Evolutionary conservation across 2,888 invertebrate genomes (phyloP).

Genomic region (Heteromurus nitidus): DNA sequence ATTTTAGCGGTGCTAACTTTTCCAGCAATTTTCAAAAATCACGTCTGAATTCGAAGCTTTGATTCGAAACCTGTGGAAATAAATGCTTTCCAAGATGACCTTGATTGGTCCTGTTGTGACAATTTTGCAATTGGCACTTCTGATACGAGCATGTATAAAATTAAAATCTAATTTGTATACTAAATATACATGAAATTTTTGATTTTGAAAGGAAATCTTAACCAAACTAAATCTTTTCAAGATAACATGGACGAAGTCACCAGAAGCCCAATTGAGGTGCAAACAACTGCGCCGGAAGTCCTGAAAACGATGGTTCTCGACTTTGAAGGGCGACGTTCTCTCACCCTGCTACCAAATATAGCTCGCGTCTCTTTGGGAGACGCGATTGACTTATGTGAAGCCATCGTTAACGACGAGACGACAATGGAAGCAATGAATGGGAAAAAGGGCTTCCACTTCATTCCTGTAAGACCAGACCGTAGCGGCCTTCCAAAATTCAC

Average conservation of each 20-base stretch:
- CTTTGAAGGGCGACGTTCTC: constrained; percentile 16
- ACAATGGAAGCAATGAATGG: background rate
- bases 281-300: background rate
- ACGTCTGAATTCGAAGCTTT: no score
- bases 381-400: background rate
- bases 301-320: background rate
- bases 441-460: constrained; percentile 16
- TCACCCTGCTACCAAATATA: background rate
- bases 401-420: background rate
- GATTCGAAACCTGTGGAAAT: no score
- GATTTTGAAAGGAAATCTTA: no score
- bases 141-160: no score
- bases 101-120: no score
- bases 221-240: no score
- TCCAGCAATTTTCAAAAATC: no score
- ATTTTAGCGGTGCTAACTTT: no score
- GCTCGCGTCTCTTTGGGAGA: background rate
- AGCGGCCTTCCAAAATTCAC: constrained; percentile 4
- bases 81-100: no score
- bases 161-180: no score
- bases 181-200: no score
- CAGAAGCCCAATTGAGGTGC: background rate
- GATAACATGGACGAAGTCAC: constrained; percentile 36
- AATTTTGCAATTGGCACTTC: no score
- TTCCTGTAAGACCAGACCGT: background rate